These are phyloP conservation scores for Dipodomys stephensi DNA, from an alignment of 2,113 vertebrate species.

Conservation along the genomic window DNA sequence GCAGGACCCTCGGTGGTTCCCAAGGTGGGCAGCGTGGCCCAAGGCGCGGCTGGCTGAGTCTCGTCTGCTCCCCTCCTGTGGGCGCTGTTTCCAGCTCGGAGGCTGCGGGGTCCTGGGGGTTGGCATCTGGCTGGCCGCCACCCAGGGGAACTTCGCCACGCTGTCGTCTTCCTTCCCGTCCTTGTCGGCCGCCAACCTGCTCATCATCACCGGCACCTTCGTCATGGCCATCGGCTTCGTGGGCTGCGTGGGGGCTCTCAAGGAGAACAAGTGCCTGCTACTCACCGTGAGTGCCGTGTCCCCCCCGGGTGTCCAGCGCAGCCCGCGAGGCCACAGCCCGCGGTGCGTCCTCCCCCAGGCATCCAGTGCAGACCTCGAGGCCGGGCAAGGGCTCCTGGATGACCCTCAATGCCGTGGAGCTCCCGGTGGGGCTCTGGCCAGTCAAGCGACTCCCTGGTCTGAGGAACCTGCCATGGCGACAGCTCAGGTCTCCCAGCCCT, in stretches of 20 bases:
- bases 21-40: too few species aligned
- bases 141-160: conserved; percentile 96
- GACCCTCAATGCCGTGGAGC: too few species aligned
- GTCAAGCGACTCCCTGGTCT: background rate
- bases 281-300: conserved; percentile 91
- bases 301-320: too few species aligned
- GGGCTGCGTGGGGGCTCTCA: conserved; percentile 98
- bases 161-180: conserved; percentile 97
- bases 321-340: too few species aligned
- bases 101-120: conserved; percentile 91
- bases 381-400: too few species aligned
- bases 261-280: conserved; percentile 96
- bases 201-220: conserved; percentile 94
- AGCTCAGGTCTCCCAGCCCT: background rate
- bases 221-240: conserved; percentile 98
- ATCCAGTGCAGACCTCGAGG: too few species aligned
- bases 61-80: background rate
- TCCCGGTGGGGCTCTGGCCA: too few species aligned
- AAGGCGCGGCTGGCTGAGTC: background rate
- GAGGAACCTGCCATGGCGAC: background rate
- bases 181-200: conserved; percentile 97
- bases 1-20: too few species aligned
- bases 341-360: too few species aligned
- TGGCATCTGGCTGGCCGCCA: conserved; percentile 91
- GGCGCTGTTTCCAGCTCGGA: conserved; percentile 83